Base-by-base conservation (phyloP, 2,888 invertebrate species). In the Dichetophora obliterata region DNA sequence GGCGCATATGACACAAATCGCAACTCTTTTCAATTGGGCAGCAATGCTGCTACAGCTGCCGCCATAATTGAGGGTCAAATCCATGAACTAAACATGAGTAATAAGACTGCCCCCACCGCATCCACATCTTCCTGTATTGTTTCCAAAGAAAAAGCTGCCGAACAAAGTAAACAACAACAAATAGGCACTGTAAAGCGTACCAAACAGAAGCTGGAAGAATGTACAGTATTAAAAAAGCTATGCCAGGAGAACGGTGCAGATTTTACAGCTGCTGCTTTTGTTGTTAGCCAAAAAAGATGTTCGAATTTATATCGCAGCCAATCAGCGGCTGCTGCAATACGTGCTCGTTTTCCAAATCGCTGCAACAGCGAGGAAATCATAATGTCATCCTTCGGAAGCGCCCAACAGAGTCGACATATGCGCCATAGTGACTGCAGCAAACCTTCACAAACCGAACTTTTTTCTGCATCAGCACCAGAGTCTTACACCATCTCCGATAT, bases 111-210 rank as follows among this genome's bases (percentile, higher is more conserved):
- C 66, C 24, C 34, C n/a, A 19, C 37, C 31, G 27, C 22, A 11
- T 19, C 57, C 14, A 27, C 5, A 24, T 48, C 68, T 19, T 48
- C 22, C 14, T 27, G 27, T 68, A n/a, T 50, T 48, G 68, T 9
- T 19, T 54, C 43, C 9, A 43, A 37, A 50, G 11, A 19, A 4
- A 82, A 81, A 65, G 34, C 79, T 0, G 43, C 69, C 31, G 19
- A 50, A 52, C 78, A 78, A 52, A 76, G 75, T 9, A 78, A 76
- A 54, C 76, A 77, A 59, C 82, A 82, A 75, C 82, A 82, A 59
- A 79, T 50, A 92, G 93, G 95, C 3, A 94, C 93, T 0, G 94
- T 95, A 0, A 93, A 92, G 84, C 90, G 93, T 81, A 93, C 93
- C 24, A 93, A 93, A 84, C 92, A 93, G 83, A 93, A 93, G 82